A percentile compares a stretch with the other conserved stretches of the same genome.
Conservation (phyloP, 2,113 vertebrate genomes). For the Hippopotamus amphibius region DNA sequence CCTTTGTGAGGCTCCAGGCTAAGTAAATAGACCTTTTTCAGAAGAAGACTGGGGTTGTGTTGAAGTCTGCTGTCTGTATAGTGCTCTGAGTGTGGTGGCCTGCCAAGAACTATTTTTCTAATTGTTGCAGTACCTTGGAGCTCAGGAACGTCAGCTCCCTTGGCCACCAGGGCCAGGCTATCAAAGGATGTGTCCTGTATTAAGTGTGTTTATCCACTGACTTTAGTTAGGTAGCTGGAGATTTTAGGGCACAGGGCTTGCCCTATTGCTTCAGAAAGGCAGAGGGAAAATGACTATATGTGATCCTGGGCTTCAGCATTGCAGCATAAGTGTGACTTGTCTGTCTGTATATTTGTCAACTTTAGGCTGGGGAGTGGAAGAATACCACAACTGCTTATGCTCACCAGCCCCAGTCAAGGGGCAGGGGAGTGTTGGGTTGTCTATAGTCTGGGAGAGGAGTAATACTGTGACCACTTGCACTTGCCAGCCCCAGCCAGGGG, state of each 20-base stretch:
- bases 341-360: not conserved
- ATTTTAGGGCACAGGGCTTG: not conserved
- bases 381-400: not conserved
- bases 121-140: not conserved
- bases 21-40: not conserved
- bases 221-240: not conserved
- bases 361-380: not conserved
- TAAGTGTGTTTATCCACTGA: not conserved
- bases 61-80: not conserved
- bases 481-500: not conserved
- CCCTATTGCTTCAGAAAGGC: not conserved
- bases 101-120: not conserved
- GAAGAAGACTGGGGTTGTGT: not conserved
- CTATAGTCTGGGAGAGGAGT: not conserved
- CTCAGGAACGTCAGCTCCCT: not conserved
- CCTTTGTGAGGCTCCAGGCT: not conserved
- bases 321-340: not conserved
- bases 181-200: not conserved
- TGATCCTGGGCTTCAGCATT: not conserved
- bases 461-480: not conserved
- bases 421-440: too few species aligned
- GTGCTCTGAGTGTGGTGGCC: too few species aligned
- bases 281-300: not conserved
- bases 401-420: not conserved
- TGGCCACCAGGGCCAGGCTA: not conserved